Conservation (phyloP, 1,140 invertebrate genomes). For the Caenorhabditis tropicalis region DNA sequence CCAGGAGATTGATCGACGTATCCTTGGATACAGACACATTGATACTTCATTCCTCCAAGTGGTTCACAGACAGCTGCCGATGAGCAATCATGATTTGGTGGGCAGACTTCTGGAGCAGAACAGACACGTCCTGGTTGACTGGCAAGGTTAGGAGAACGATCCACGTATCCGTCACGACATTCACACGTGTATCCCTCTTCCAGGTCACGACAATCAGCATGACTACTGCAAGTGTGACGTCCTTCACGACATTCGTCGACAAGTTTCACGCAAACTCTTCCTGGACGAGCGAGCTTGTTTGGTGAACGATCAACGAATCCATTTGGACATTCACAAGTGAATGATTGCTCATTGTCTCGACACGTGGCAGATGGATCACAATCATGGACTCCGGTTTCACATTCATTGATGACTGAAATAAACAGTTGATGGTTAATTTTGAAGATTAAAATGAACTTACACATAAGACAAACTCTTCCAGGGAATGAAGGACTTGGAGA, state of each 20-base stretch:
- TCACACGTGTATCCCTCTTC: conserved; percentile 72
- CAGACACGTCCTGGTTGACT: conserved; percentile 70
- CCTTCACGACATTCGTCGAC: conserved; percentile 65
- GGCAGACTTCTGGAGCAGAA: conserved; percentile 66
- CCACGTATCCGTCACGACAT: conserved; percentile 68
- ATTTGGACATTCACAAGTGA: conserved; percentile 67
- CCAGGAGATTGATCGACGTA: conserved; percentile 64
- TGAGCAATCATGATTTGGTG: conserved; percentile 69
- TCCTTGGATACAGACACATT: conserved; percentile 68
- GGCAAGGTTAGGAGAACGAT: conserved; percentile 68
- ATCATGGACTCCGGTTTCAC: conserved; percentile 64
- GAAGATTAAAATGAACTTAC: conserved; percentile 17
- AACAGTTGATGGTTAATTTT: background rate
- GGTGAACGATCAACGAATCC: conserved; percentile 69
- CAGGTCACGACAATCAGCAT: conserved; percentile 70
- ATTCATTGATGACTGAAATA: conserved; percentile 64
- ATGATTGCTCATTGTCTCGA: conserved; percentile 70
- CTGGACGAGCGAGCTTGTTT: conserved; percentile 65
- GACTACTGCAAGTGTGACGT: conserved; percentile 66
- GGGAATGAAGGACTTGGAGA: conserved; percentile 71
- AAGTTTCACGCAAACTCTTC: conserved; percentile 69
- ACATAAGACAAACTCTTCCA: conserved; percentile 69
- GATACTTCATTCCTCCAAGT: conserved; percentile 68
- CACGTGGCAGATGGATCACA: conserved; percentile 67
- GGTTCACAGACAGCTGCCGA: conserved; percentile 71